Evolutionary conservation across 2,797 vertebrate species (phyloP).

Genomic region (Anguilla obscura): DNA sequence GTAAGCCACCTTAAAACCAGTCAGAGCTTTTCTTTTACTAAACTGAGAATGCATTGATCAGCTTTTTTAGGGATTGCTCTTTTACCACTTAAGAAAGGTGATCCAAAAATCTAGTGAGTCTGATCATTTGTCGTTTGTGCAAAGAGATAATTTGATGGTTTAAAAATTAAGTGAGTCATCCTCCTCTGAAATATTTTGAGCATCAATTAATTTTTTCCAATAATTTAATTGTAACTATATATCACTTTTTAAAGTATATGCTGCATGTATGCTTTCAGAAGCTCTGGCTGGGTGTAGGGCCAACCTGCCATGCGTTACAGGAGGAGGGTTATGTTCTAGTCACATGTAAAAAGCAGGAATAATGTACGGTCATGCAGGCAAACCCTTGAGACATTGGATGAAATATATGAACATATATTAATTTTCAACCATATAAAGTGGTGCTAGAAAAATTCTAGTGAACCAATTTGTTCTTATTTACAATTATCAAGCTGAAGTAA

Average conservation of each 20-base stretch:
- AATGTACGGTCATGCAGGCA: background rate
- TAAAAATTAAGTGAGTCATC: no score
- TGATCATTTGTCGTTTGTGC: no score
- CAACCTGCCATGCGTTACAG: background rate
- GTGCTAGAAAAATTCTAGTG: background rate
- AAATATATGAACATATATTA: background rate
- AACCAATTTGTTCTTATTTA: background rate
- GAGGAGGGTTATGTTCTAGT: background rate
- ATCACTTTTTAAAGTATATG: background rate
- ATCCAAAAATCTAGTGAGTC: no score
- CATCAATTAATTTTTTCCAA: background rate
- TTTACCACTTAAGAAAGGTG: background rate
- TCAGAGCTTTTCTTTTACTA: background rate
- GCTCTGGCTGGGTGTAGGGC: background rate
- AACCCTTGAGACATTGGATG: background rate
- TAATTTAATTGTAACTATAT: background rate
- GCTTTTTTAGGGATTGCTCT: background rate
- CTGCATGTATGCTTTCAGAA: background rate
- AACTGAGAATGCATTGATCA: background rate
- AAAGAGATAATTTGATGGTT: no score
- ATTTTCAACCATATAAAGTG: background rate
- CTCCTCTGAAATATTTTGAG: background rate
- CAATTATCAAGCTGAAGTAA: background rate
- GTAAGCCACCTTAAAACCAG: background rate
- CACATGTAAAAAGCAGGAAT: background rate